A percentile compares a stretch with the other conserved stretches of the same genome.
These are phyloP conservation scores for Mythimna loreyi DNA, from an alignment of 2,888 invertebrate species.

Conservation along the genomic window DNA sequence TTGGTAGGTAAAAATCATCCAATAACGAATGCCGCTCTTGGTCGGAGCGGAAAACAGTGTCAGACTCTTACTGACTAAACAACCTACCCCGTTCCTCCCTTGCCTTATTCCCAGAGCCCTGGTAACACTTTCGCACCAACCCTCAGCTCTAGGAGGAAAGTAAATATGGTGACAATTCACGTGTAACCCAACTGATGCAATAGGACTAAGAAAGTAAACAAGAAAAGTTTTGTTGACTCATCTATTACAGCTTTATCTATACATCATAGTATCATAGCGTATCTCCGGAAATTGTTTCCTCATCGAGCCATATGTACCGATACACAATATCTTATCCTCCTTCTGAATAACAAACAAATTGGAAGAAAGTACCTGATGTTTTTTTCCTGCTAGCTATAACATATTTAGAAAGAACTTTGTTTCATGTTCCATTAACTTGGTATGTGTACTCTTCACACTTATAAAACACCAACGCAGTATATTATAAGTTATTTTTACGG, in stretches of 20 bases:
- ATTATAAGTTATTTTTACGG: conserved; percentile 9
- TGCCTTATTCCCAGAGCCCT: no score
- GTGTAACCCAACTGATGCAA: neutral
- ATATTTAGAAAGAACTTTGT: neutral
- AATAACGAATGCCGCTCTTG: no score
- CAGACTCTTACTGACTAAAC: no score
- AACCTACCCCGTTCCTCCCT: no score
- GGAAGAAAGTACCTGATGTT: conserved; percentile 4
- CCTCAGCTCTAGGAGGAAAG: no score
- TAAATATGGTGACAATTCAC: no score
- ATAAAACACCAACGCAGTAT: neutral
- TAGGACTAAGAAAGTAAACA: conserved; percentile 28
- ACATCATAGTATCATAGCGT: conserved; percentile 31
- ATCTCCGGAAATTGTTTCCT: conserved; percentile 53
- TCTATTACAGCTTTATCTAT: conserved; percentile 41
- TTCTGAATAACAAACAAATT: conserved; percentile 30
- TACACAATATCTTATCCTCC: conserved; percentile 28
- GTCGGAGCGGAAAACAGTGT: no score
- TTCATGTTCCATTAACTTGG: neutral
- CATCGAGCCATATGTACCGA: conserved; percentile 28
- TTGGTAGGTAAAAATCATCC: no score
- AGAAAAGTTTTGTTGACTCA: conserved; percentile 41
- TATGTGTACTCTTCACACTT: neutral
- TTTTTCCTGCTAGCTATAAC: neutral
- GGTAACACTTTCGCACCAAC: no score